Conservation (phyloP, 2,888 invertebrate genomes). For the Drosophila quasianomalipes region DNA sequence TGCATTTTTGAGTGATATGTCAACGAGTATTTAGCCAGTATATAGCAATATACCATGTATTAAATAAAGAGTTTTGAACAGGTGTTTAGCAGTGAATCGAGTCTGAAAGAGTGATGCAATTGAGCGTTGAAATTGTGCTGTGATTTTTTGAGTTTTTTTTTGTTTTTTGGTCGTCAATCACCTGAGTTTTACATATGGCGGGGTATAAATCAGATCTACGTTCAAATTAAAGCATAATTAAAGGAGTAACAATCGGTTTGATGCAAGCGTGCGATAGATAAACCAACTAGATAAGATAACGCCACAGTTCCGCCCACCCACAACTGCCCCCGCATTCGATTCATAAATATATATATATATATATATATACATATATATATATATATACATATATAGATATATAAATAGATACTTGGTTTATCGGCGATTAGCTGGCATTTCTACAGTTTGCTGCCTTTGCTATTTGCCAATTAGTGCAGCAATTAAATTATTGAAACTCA, state of each 20-base stretch:
- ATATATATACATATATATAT: no score
- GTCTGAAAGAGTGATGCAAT: slow-evolving; percentile 29
- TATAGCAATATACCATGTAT: neutral
- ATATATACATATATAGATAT: slow-evolving; percentile 3
- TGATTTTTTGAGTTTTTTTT: slow-evolving; percentile 1
- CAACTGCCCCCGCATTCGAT: slow-evolving; percentile 11
- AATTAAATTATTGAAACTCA: slow-evolving; percentile 37
- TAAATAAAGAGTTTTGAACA: neutral
- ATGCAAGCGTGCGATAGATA: slow-evolving; percentile 35
- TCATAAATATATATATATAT: slow-evolving; percentile 3
- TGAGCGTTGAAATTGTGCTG: slow-evolving; percentile 7
- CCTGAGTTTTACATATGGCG: slow-evolving; percentile 37
- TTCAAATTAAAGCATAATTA: slow-evolving; percentile 78
- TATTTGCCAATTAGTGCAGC: slow-evolving; percentile 44
- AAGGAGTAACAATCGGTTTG: slow-evolving; percentile 74
- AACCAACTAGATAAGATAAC: slow-evolving; percentile 61
- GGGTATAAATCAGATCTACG: slow-evolving; percentile 69
- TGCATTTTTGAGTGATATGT: neutral
- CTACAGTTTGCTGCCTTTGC: neutral
- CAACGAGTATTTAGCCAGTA: neutral
- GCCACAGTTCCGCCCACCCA: slow-evolving; percentile 26
- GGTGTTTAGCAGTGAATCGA: neutral
- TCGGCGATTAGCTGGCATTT: slow-evolving; percentile 38
- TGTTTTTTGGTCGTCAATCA: slow-evolving; percentile 20
- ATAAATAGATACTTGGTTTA: slow-evolving; percentile 38